These are phyloP conservation scores for Gopherus evgoodei DNA, from an alignment of 2,113 vertebrate genomes.

Conservation along the genomic window DNA sequence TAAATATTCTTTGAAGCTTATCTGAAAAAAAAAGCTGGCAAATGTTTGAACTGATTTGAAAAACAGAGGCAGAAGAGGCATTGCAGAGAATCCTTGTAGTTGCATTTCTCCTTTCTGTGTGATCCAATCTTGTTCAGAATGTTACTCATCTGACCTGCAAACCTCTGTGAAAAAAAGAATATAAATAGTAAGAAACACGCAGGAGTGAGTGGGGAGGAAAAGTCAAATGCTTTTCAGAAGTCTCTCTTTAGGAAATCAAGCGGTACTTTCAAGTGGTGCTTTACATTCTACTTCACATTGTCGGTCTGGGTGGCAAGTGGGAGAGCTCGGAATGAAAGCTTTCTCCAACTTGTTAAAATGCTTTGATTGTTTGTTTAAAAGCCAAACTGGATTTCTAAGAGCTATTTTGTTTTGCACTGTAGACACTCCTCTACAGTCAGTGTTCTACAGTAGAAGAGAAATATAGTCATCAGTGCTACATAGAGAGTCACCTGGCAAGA, in stretches of 20 bases:
- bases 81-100: background rate
- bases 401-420: background rate
- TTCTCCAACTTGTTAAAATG: background rate
- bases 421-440: background rate
- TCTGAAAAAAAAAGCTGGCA: background rate
- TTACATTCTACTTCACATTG: background rate
- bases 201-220: background rate
- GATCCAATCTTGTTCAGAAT: background rate
- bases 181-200: background rate
- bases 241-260: background rate
- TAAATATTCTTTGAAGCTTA: background rate
- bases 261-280: background rate
- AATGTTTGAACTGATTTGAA: background rate
- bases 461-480: background rate
- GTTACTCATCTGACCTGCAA: slow-evolving; percentile 1
- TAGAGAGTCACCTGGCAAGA: background rate
- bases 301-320: background rate
- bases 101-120: background rate
- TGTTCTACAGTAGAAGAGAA: background rate
- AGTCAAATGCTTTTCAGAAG: background rate
- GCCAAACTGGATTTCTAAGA: slow-evolving; percentile 20
- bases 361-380: background rate
- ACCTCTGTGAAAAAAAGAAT: background rate
- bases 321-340: background rate
- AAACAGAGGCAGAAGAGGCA: background rate